Base-by-base conservation (phyloP, 1,140 invertebrate species). In the Drosophila pachea region DNA sequence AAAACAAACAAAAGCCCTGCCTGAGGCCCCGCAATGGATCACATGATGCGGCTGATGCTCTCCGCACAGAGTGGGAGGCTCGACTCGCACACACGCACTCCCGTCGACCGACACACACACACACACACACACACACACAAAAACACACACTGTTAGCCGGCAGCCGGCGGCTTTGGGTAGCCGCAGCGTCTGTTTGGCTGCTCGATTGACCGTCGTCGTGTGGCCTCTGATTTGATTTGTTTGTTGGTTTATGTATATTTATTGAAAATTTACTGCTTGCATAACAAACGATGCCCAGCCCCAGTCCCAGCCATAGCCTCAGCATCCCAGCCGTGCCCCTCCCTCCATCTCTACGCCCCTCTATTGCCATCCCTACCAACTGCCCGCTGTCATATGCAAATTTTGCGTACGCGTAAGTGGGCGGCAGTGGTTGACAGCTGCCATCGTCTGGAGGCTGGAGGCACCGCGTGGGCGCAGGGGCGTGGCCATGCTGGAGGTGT, bases 261-360 rank as follows among this genome's bases (percentile, higher is more conserved):
- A 84, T 84, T 84, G 82, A 86, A 86, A 84, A 86, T 84, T 86
- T 84, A 86, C 81, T 84, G 81, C 81, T 81, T 86, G 79, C 73
- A 78, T 83, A 84, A 78, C 79, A 84, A 83, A 75, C 78, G 76
- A 78, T 63, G 64, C 67, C 14, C n/a, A n/a, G n/a, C n/a, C n/a
- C n/a, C n/a, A 50, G 50, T 16, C 38, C 63, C 75, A 61, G 42
- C 49, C 53, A 60, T 55, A 33, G 29, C 43, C 14, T n/a, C 29
- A 32, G 35, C 9, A 45, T 43, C n/a, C 40, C 14, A 7, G 40
- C 40, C 40, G 12, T 14, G 14, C 70, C 43, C 6, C 11, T 7
- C n/a, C 0, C n/a, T n/a, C n/a, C n/a, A n/a, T n/a, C n/a, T n/a
- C n/a, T n/a, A n/a, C 22, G 22, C 16, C 12, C 43, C 0, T 8